phyloP scores from a whole-genome alignment of 2,113 vertebrate species.

The Spilogale gracilis region DNA sequence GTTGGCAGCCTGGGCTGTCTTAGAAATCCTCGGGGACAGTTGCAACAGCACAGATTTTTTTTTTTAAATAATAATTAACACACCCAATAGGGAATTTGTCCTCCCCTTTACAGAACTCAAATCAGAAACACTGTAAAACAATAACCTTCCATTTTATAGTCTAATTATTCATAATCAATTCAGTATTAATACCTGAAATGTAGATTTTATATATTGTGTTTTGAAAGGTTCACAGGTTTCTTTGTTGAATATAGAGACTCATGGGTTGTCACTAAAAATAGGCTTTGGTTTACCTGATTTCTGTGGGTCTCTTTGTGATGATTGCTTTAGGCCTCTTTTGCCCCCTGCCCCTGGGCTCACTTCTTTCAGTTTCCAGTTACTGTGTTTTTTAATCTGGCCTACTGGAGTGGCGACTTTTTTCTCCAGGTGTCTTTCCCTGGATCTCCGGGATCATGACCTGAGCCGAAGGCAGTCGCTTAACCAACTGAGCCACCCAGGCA shows the following conservation, averaged over 20 bases:
- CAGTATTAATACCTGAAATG: neutral
- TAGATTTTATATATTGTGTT: neutral
- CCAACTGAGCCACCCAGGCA: neutral
- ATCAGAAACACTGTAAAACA: neutral
- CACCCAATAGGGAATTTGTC: neutral
- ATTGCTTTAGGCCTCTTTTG: neutral
- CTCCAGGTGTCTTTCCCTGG: neutral
- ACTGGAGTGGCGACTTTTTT: neutral
- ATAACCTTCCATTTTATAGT: neutral
- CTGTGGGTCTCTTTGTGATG: neutral
- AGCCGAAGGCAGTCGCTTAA: neutral
- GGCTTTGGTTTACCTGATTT: neutral
- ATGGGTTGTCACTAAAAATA: neutral
- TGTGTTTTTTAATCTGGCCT: neutral
- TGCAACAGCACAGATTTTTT: neutral
- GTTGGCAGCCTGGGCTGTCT: neutral
- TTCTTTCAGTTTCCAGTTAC: neutral
- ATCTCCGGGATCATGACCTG: neutral
- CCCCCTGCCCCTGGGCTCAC: too few species aligned
- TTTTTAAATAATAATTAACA: neutral
- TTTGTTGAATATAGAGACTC: neutral
- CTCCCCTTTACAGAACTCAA: slow-evolving; percentile 25
- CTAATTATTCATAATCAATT: neutral
- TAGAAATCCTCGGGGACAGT: neutral
- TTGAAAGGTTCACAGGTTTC: neutral